Percentiles rank a stretch among this genome's conserved stretches.
phyloP scores from a whole-genome alignment of 92 coral and sea anemone genomes.

The Phenganax stokvisi region DNA sequence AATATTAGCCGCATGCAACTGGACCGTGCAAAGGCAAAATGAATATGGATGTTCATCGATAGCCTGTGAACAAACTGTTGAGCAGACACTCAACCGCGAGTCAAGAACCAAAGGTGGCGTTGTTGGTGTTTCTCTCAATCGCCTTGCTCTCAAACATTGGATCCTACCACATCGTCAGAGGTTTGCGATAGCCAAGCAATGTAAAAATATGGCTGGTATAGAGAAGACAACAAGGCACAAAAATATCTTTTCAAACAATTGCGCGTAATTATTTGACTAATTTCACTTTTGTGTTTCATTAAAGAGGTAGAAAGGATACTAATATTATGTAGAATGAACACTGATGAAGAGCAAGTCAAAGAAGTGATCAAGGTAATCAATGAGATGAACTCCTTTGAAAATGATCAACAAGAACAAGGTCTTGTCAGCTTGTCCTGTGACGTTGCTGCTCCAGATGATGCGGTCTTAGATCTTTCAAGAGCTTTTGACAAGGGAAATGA shows the following conservation, averaged over 20 bases:
- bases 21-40: slow-evolving; percentile 5
- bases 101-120: slow-evolving; percentile 18
- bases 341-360: slow-evolving; percentile 11
- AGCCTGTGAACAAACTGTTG: background rate
- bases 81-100: slow-evolving; percentile 8
- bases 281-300: background rate
- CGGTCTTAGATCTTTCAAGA: background rate
- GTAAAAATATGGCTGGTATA: slow-evolving; percentile 64
- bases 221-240: slow-evolving; percentile 58
- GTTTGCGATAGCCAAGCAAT: slow-evolving; percentile 51
- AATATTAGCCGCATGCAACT: background rate
- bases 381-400: background rate
- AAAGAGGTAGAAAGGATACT: slow-evolving; percentile 1
- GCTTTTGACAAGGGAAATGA: slow-evolving; percentile 15
- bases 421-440: background rate
- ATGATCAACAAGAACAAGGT: background rate
- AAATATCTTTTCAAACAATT: slow-evolving; percentile 18
- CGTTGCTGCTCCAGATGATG: background rate
- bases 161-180: background rate
- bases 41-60: background rate
- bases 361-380: slow-evolving; percentile 2
- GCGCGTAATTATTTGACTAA: background rate
- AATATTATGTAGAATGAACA: background rate
- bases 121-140: background rate
- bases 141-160: slow-evolving; percentile 7